A percentile compares a stretch with the other conserved stretches of the same genome.
phyloP scores from a whole-genome alignment of 2,888 invertebrate species.

The Marasmarcha lunaedactyla region DNA sequence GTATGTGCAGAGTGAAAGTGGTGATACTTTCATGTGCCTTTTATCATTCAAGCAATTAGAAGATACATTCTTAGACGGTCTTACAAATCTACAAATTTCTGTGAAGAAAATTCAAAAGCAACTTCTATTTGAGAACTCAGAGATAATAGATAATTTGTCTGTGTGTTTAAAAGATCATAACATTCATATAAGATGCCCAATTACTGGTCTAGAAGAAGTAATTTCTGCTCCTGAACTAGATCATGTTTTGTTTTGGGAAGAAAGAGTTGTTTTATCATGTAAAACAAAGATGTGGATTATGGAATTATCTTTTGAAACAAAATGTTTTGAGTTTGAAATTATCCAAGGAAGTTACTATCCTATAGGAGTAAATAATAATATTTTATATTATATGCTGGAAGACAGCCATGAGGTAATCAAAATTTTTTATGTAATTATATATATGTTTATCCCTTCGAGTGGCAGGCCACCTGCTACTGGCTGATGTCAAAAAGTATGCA shows the following conservation, averaged over 20 bases:
- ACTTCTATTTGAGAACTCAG: constrained; percentile 9
- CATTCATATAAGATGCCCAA: constrained; percentile 30
- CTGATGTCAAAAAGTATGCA: too few species aligned
- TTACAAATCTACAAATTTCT: constrained; percentile 18
- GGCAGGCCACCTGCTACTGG: too few species aligned
- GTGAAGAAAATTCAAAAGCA: constrained; percentile 28
- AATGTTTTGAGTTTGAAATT: constrained; percentile 30
- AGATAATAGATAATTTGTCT: constrained; percentile 25
- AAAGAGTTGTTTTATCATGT: constrained; percentile 28
- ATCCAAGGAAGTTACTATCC: constrained; percentile 28
- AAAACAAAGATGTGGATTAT: constrained; percentile 39
- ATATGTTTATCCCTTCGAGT: background rate
- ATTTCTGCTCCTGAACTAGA: constrained; percentile 22
- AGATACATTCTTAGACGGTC: constrained; percentile 23
- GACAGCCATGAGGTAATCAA: constrained; percentile 31
- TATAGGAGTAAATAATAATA: constrained; percentile 28
- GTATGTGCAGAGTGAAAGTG: constrained; percentile 40
- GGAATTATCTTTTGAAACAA: constrained; percentile 27
- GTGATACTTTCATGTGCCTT: constrained; percentile 31
- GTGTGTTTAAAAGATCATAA: constrained; percentile 24
- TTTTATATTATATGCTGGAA: constrained; percentile 41
- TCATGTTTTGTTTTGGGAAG: constrained; percentile 33
- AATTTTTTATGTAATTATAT: background rate
- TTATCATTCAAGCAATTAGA: constrained; percentile 24
- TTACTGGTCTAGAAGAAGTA: constrained; percentile 32